phyloP scores from a whole-genome alignment of 2,888 invertebrate species.

The Muschampia plurimacula region DNA sequence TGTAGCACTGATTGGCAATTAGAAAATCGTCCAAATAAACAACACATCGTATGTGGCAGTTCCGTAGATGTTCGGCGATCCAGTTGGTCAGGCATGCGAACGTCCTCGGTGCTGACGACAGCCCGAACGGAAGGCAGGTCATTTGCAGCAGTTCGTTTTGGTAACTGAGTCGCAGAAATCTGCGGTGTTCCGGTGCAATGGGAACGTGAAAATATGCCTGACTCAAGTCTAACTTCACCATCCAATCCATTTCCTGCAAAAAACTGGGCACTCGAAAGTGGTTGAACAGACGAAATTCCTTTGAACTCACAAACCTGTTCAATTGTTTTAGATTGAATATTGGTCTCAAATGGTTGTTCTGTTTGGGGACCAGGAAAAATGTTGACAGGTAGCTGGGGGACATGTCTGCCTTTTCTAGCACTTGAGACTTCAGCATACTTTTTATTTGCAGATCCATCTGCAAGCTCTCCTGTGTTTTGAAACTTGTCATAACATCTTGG shows the following conservation, averaged over 20 bases:
- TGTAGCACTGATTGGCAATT: constrained; percentile 33
- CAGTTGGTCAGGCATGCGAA: constrained; percentile 7
- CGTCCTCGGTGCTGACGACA: constrained; percentile 7
- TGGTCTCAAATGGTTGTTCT: constrained; percentile 4
- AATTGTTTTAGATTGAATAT: constrained; percentile 38
- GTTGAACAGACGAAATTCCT: constrained; percentile 39
- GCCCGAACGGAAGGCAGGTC: constrained; percentile 22
- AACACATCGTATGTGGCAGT: constrained; percentile 33
- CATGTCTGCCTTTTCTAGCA: constrained; percentile 39
- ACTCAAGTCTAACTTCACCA: constrained; percentile 44
- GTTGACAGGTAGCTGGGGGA: constrained; percentile 41
- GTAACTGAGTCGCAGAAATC: constrained; percentile 43
- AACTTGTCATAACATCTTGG: constrained; percentile 18
- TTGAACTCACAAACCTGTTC: constrained; percentile 38
- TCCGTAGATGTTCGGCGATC: constrained; percentile 1
- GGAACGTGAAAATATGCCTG: constrained; percentile 46
- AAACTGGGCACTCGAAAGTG: constrained; percentile 44
- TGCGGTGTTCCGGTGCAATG: constrained; percentile 36
- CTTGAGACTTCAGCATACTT: constrained; percentile 38
- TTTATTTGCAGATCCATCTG: constrained; percentile 40
- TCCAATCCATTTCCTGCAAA: constrained; percentile 42
- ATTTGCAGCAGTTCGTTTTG: constrained; percentile 38
- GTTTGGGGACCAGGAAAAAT: constrained; percentile 43
- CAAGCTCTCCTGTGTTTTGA: constrained; percentile 29
- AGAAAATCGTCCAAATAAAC: constrained; percentile 52